Evolutionary conservation across 2,888 invertebrate genomes (phyloP), one percentile per base, ranked within the genome.

Genomic region (Drosophila phalerata): DNA sequence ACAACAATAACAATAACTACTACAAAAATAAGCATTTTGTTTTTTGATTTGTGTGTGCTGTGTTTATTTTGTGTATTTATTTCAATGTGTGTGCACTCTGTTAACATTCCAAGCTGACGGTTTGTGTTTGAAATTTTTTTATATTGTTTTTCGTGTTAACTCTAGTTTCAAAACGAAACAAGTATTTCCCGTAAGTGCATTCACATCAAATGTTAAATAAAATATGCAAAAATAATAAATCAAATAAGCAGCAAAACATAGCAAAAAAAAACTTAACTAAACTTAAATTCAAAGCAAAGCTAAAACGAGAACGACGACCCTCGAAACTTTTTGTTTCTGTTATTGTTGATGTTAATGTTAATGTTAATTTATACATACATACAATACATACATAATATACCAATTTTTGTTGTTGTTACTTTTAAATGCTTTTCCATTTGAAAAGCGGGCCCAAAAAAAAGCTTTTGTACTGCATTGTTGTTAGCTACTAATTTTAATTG

Each of bases 251-350:
- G 17, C 17, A 51, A 55, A 55, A 53, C 1, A 38, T 13, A 51
- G 32, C 32, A 55, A 40, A 55, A 40, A 8, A 15, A 32, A 60
- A 57, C 28, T 15, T 13, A 58, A 57, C 38, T 56, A 32, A 25
- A 53, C n/a, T 49, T 37, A 22, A 32, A 64, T 34, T 40, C 5
- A 58, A 58, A 11, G 22, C 40, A 61, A 60, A 43, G 28, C 45
- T 37, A 42, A 64, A 69, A 55, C 49, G 37, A 58, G 62, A 45
- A 37, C 48, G 62, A 63, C 68, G 81, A 81, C 81, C 78, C 81
- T 71, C 81, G 57, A 22, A 72, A 73, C 77, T 74, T 78, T 66
- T 75, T 88, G 73, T 80, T 83, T 57, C 70, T 78, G 77, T 69
- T 68, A 38, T 15, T 55, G 19, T 22, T 32, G 11, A 32, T 19